Percentiles rank a stretch among this genome's conserved stretches.
Evolutionary conservation across 2,888 invertebrate species (phyloP).

Genomic region (Lepetodrilus schrolli): DNA sequence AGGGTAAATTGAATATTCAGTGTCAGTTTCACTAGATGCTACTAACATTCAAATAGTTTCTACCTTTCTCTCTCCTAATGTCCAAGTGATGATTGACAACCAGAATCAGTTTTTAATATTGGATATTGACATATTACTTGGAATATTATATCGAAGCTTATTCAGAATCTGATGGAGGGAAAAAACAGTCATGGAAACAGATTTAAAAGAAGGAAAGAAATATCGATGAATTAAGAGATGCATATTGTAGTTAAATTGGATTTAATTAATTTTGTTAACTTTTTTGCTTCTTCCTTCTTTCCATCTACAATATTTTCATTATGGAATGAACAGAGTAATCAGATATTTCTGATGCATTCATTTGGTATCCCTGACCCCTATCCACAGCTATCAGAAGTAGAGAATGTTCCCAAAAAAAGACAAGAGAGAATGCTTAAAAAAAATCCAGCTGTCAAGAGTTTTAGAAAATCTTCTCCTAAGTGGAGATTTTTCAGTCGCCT

Average conservation of each 20-base stretch:
- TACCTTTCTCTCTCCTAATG: too few relatives aligned
- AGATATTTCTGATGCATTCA: background rate
- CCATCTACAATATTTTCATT: constrained; percentile 16
- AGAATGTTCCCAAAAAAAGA: background rate
- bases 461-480: background rate
- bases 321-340: constrained; percentile 14
- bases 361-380: background rate
- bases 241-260: constrained; percentile 8
- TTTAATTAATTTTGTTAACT: constrained; percentile 1
- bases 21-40: constrained; percentile 9
- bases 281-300: background rate
- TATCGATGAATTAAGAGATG: background rate
- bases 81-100: background rate
- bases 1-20: background rate
- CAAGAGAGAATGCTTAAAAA: background rate
- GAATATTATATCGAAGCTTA: constrained; percentile 7
- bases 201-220: background rate
- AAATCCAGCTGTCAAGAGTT: constrained; percentile 10
- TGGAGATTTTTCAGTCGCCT: background rate
- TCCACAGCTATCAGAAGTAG: background rate
- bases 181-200: background rate
- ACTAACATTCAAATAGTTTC: too few relatives aligned
- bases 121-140: constrained; percentile 18
- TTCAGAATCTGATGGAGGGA: constrained; percentile 4
- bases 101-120: background rate